Evolutionary conservation across 2,113 vertebrate genomes (phyloP).

Genomic region (Gracilinanus agilis): DNA sequence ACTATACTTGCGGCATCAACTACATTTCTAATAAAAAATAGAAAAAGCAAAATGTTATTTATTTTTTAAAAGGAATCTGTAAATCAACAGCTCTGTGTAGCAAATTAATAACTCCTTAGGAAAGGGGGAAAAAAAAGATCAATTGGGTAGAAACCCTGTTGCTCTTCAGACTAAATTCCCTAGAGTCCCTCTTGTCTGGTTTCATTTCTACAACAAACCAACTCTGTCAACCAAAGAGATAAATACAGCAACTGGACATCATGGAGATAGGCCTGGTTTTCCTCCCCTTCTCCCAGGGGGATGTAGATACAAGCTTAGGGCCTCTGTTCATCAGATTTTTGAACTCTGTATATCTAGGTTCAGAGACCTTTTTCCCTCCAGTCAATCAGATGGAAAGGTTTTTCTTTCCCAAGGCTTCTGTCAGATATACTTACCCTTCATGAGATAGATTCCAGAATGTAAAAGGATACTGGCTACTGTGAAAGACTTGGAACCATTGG

Average conservation of each 20-base stretch:
- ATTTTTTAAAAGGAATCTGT: not conserved
- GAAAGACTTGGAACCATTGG: not conserved
- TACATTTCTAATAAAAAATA: not conserved
- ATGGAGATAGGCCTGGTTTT: not conserved
- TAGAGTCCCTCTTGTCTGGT: not conserved
- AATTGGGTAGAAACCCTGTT: not conserved
- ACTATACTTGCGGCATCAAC: not conserved
- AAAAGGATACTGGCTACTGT: not conserved
- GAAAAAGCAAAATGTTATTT: not conserved
- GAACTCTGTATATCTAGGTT: slow-evolving; percentile 31
- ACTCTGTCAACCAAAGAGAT: not conserved
- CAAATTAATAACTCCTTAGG: not conserved
- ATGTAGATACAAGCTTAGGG: slow-evolving; percentile 34
- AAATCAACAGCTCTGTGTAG: not conserved
- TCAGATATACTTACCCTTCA: not conserved
- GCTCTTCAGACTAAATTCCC: not conserved
- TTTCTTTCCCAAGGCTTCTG: not conserved
- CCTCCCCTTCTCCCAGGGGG: not conserved
- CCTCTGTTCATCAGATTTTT: not conserved
- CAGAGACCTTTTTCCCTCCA: slow-evolving; percentile 4
- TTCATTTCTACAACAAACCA: not conserved
- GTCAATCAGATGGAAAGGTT: not conserved
- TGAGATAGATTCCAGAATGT: not conserved
- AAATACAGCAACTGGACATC: not conserved
- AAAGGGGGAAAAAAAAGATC: not conserved